Base-by-base conservation (phyloP, 2,797 vertebrate genomes). In the Intellagama lesueurii region DNA sequence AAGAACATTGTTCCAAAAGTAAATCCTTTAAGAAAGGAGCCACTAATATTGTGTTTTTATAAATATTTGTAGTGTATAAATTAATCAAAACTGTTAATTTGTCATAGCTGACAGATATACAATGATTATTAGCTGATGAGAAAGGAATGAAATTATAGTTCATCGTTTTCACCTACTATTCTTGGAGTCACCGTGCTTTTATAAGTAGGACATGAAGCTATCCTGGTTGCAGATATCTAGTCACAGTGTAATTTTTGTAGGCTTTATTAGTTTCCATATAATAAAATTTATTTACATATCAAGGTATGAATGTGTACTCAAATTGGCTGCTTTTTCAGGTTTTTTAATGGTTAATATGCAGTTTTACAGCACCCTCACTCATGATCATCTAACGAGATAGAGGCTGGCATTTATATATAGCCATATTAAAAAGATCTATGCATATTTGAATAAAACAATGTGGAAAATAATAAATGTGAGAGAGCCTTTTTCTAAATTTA, bases 391-490 rank as follows among this genome's bases (percentile, higher is more conserved):
- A 94, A 96, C 88, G 91, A 90, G 94, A 96, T 91, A 95, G 86
- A 92, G 95, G 93, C 91, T 94, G 96, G 91, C 94, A 93, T 90
- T 94, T 97, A 92, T 92, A 89, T 95, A 95, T 93, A 92, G 85
- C 90, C n/a, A 0, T 93, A 91, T 96, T 94, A 95, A 96, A 96
- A 96, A 95, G 94, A 95, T 96, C 87, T 95, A 94, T 0, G 1
- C 94, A 88, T 95, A 92, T 96, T 94, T 93, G 89, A 80, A 93
- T 92, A 35, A 8, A 92, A 93, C 89, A 91, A 78, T 90, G 28
- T 89, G 86, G 92, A 94, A 96, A 92, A 96, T 89, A 90, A 95
- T 92, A 73, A 95, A 95, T 95, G 95, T 93, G 87, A 77, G 89
- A 78, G 81, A 95, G 92, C 56, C 83, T 94, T 95, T 89, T 95